These are phyloP conservation scores for Anniella stebbinsi DNA, from an alignment of 2,797 vertebrate genomes.

Conservation along the genomic window DNA sequence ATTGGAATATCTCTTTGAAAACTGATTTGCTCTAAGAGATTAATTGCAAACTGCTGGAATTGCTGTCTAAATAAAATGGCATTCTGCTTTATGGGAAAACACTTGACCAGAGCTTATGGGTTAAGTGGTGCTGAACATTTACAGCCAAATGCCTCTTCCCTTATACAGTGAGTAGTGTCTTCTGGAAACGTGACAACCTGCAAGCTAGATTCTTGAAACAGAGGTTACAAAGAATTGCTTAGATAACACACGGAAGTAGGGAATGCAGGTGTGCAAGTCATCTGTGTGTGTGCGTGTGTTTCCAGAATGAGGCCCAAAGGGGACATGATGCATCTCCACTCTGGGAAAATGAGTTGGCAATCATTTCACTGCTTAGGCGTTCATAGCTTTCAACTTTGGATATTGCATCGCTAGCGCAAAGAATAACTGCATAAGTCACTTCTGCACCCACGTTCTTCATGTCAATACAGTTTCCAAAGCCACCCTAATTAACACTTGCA, in stretches of 20 bases:
- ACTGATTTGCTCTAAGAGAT: slow-evolving; percentile 36
- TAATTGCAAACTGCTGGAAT: slow-evolving; percentile 36
- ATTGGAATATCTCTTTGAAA: slow-evolving; percentile 9
- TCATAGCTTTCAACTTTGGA: neutral
- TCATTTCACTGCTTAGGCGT: neutral
- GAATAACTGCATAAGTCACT: neutral
- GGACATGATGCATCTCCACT: neutral
- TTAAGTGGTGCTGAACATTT: slow-evolving; percentile 44
- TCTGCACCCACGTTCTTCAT: neutral
- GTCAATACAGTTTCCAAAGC: neutral
- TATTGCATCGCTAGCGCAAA: neutral
- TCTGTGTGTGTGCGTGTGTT: neutral
- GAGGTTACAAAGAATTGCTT: neutral
- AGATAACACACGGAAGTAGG: neutral
- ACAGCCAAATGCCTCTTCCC: slow-evolving; percentile 27
- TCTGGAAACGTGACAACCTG: slow-evolving; percentile 14
- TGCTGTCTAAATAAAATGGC: slow-evolving; percentile 40
- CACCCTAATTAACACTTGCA: neutral
- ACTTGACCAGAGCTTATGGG: slow-evolving; percentile 43
- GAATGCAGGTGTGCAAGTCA: neutral
- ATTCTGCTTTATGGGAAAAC: slow-evolving; percentile 45
- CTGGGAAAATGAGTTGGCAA: neutral
- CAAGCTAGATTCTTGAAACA: neutral
- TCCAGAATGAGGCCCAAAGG: neutral
- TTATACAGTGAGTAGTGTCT: slow-evolving; percentile 2